Percentiles rank a stretch among this genome's conserved stretches.
Conservation (phyloP, 2,797 vertebrate species). For the Molossus alvarezi region DNA sequence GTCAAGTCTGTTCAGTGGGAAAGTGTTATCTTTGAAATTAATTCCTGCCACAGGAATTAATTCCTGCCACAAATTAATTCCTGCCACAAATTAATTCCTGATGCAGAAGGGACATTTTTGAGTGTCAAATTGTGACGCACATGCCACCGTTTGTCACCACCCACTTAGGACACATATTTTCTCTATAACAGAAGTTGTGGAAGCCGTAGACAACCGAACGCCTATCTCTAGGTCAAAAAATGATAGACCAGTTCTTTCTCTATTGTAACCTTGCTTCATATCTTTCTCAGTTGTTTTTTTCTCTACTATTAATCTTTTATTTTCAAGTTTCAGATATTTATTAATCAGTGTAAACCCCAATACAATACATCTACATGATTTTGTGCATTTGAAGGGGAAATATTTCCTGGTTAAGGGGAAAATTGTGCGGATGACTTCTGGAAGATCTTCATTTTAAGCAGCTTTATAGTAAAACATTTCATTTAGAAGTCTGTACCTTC, state of each 20-base stretch:
- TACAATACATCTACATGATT: background rate
- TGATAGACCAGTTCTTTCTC: background rate
- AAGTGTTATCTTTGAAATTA: background rate
- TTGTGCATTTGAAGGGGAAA: background rate
- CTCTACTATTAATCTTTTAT: background rate
- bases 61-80: background rate
- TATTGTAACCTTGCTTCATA: background rate
- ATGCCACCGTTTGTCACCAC: background rate
- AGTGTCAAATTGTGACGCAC: background rate
- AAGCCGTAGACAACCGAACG: background rate
- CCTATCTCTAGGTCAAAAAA: background rate
- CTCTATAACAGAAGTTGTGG: background rate
- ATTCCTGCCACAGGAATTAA: background rate
- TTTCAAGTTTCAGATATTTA: background rate
- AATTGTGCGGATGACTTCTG: background rate
- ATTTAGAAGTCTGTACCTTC: background rate
- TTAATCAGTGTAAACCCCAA: background rate
- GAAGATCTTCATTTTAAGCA: background rate
- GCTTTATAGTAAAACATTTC: background rate
- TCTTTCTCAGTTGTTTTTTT: background rate
- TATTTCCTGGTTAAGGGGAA: background rate
- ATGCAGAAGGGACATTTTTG: background rate
- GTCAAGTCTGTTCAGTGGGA: background rate
- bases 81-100: background rate
- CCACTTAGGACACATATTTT: background rate